Base-by-base conservation (phyloP, 2,888 invertebrate genomes). In the Leptinotarsa rubiginosa region DNA sequence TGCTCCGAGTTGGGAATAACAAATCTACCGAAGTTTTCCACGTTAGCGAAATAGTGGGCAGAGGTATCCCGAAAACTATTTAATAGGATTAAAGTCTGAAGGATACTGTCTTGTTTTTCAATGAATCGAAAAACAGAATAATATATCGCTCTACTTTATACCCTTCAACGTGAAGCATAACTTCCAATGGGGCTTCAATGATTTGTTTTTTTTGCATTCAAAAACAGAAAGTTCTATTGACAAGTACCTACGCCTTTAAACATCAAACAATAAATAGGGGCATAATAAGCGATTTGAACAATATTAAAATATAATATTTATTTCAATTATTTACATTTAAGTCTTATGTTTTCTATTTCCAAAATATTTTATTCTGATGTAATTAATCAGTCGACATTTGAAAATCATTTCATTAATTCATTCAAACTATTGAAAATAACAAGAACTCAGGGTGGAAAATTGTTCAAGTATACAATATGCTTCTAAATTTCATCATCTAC, bases 1-100 rank as follows among this genome's bases (percentile, higher is more conserved):
- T 76, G 75, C 76, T 76, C 74, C 75, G 78, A 79, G 78, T 76
- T 71, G 70, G 67, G 74, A 77, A 81, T 79, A 81, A 76, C 79
- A 79, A 79, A 79, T 80, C 78, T 76, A 75, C 68, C 68, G 73
- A 78, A 81, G 79, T 81, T 80, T 69, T 56, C 76, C 52, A 47
- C 54, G 73, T 70, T 72, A 22, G 64, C 62, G 65, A 22, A 62
- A 65, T 56, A 20, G 56, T 65, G 62, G 59, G 56, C 49, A 52
- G 69, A 72, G 62, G 76, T 73, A 75, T 74, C 70, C 70, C 65
- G 59, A 65, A 73, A 78, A 75, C 75, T 75, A 72, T 75, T 74
- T 78, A 72, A 78, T 76, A 75, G 73, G 78, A 78, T 76, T 75
- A 64, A 54, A 59, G 75, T 72, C 66, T 75, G 72, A 73, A 75